These are phyloP conservation scores for Tachycineta bicolor DNA, from an alignment of 2,113 vertebrate genomes.

Conservation along the genomic window DNA sequence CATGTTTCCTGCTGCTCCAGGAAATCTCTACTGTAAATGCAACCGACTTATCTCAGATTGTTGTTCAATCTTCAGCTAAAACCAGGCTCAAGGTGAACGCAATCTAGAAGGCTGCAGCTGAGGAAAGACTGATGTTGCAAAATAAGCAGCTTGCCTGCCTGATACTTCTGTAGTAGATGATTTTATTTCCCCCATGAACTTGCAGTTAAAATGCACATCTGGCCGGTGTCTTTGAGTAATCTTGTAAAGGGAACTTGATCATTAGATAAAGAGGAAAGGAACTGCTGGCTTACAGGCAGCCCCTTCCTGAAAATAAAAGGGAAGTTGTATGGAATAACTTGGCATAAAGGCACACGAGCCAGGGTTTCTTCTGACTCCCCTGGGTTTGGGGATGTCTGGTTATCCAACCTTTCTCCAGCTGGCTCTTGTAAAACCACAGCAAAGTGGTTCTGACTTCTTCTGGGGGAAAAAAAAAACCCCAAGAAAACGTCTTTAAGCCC, in stretches of 20 bases:
- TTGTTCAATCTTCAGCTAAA: not conserved
- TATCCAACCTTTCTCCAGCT: constrained; percentile 42
- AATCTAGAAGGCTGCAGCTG: not conserved
- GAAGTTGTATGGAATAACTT: not conserved
- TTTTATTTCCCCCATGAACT: not conserved
- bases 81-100: not conserved
- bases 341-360: not conserved
- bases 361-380: not conserved
- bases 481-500: not conserved
- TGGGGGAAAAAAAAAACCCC: not conserved
- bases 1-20: not conserved
- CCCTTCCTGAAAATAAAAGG: not conserved
- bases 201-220: constrained; percentile 34
- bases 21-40: not conserved
- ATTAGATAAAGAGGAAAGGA: constrained; percentile 6
- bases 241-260: not conserved
- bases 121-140: not conserved
- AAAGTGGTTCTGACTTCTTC: constrained; percentile 28
- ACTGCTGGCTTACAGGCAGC: not conserved
- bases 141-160: not conserved
- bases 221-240: not conserved
- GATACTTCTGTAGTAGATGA: not conserved
- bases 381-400: not conserved
- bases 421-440: constrained; percentile 37
- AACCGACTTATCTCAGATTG: not conserved